Conservation (phyloP, 2,888 invertebrate genomes). For the Pyrochroa serraticornis region DNA sequence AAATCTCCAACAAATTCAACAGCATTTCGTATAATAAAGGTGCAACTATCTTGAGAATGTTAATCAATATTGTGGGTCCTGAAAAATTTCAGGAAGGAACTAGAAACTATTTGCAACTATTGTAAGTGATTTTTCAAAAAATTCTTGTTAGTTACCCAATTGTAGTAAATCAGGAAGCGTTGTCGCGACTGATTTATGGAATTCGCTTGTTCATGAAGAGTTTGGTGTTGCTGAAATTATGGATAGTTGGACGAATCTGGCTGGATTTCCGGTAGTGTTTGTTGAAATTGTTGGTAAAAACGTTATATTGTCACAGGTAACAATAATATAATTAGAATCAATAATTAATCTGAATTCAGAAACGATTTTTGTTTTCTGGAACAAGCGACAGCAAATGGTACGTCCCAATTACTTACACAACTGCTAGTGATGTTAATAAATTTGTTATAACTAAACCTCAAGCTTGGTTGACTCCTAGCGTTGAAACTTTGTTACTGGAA, state of each 20-base stretch:
- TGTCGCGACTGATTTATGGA: constrained; percentile 61
- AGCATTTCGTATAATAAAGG: constrained; percentile 68
- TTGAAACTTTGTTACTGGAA: constrained; percentile 9
- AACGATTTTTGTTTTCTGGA: constrained; percentile 33
- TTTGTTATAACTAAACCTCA: constrained; percentile 53
- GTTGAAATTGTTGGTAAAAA: constrained; percentile 44
- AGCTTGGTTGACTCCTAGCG: constrained; percentile 44
- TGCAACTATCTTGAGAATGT: constrained; percentile 64
- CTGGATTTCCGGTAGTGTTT: constrained; percentile 64
- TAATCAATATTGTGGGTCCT: constrained; percentile 66
- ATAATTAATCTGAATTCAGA: constrained; percentile 24
- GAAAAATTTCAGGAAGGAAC: constrained; percentile 63
- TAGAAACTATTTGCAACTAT: constrained; percentile 60
- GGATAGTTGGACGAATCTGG: constrained; percentile 66
- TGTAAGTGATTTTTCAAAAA: constrained; percentile 56
- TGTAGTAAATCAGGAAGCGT: constrained; percentile 56
- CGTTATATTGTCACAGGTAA: constrained; percentile 35
- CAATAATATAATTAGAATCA: neutral
- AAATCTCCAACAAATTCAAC: constrained; percentile 63
- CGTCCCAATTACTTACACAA: constrained; percentile 62
- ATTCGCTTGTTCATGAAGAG: constrained; percentile 42
- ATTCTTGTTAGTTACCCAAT: neutral
- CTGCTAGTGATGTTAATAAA: constrained; percentile 49
- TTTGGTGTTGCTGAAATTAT: constrained; percentile 52
- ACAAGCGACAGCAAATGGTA: constrained; percentile 51